Evolutionary conservation across 2,888 invertebrate genomes (phyloP), one percentile per base, ranked within the genome.

Genomic region (Ephialtes manifestator): DNA sequence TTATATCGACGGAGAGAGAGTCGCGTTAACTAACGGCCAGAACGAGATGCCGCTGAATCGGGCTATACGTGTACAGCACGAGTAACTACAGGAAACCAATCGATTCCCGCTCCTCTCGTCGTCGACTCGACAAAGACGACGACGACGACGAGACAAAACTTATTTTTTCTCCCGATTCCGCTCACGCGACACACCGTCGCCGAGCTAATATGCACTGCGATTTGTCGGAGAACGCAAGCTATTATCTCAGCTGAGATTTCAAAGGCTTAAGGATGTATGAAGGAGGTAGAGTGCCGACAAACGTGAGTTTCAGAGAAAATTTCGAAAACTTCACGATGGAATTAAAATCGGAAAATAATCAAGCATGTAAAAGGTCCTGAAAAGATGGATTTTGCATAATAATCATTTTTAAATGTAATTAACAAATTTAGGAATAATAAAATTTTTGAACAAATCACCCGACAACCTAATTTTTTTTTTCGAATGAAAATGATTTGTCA

Each of bases 1-100:
- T 78, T 79, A 75, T 79, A 67, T 53, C 60, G 67, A 71, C 75
- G 58, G 55, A 53, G 60, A 55, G 58, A 78, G 76, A 81, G 58
- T 46, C 60, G 79, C 71, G 85, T 86, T 83, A 86, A 85, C 81
- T 80, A 85, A 86, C 79, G 80, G 70, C 48, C 67, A 74, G 58
- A 85, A 80, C 51, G 83, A 83, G 70, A 72, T 43, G 53, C 72
- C 65, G 55, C 68, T 70, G 63, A 80, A 74, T 51, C 71, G 58
- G 48, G 72, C 63, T 43, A 8, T 35, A 83, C 83, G 77, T 85
- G 83, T 85, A 65, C 77, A 79, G 81, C 76, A 85, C 81, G 78
- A 76, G 70, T 79, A 51, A n/a, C 18, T 83, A 83, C 81, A 79
- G 67, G 39, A 51, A 67, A 70, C 77, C 81, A 74, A 83, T 87